Evolutionary conservation across 2,888 invertebrate genomes (phyloP), one percentile per base, ranked within the genome.

Genomic region (Cosmopolites sordidus): DNA sequence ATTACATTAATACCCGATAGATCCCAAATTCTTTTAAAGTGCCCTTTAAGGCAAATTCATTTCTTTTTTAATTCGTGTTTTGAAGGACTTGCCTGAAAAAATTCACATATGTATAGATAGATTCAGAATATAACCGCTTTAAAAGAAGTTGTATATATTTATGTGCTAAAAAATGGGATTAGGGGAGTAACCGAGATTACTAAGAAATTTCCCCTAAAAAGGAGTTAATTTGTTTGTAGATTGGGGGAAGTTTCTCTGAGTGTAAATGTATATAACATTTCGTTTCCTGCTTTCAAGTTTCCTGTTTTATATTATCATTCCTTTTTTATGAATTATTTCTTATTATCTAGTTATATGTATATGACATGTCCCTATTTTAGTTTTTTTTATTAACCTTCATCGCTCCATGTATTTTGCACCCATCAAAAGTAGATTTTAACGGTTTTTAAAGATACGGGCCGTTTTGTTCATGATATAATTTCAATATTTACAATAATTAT

Each of bases 81-180:
- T n/a, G 3, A 33, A 33, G 33, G 12, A 12, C 12, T 33, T 33
- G 12, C 33, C 33, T 33, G 33, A 33, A 33, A 33, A 33, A n/a
- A 33, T 33, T 33, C 22, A 22, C 22, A 33, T 33, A 33, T 33
- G 33, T 29, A 30, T 47, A 37, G 22, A 22, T 41, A 46, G 44
- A 45, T 52, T 51, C 56, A 56, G 51, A 56, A 52, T 50, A 39
- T 52, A 49, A 55, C 33, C 52, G 52, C 52, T 52, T 56, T 56
- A 48, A 30, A 44, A 52, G 42, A 33, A 47, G 52, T 53, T 56
- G 56, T 56, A 56, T 30, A 56, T 56, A 53, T 53, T 56, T 51
- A 50, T 53, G 51, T 48, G 56, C 56, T 54, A 50, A 49, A 51
- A 18, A 17, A 41, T 33, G 46, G 42, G 51, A 45, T 11, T 51